Evolutionary conservation across 2,113 vertebrate genomes (phyloP).

Genomic region (Leptocoma aspasia): DNA sequence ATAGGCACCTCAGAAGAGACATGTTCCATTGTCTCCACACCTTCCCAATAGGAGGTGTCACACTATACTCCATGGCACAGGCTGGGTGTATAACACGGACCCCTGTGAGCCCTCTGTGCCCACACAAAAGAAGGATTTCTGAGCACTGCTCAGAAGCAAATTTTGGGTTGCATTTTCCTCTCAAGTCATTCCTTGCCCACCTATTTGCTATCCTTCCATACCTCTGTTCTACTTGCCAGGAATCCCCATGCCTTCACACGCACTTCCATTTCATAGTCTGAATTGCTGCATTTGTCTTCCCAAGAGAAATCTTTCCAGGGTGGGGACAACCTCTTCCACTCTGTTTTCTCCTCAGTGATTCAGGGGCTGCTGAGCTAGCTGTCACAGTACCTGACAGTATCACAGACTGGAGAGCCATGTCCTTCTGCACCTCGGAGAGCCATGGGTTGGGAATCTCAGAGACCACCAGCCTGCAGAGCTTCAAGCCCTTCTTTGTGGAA

Average conservation of each 20-base stretch:
- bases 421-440: conserved; percentile 77
- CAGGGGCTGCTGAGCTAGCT: conserved; percentile 69
- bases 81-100: neutral
- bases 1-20: neutral
- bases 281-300: neutral
- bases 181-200: neutral
- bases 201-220: neutral
- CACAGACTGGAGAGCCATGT: conserved; percentile 86
- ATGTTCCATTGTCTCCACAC: neutral
- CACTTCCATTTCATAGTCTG: neutral
- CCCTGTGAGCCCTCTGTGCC: neutral
- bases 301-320: neutral
- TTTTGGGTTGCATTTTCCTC: neutral
- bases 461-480: conserved; percentile 68
- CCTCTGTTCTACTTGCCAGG: neutral
- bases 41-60: neutral
- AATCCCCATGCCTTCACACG: neutral
- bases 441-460: conserved; percentile 83
- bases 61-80: neutral
- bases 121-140: neutral
- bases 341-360: conserved; percentile 56
- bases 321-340: neutral
- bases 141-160: neutral
- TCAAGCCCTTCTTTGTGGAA: conserved; percentile 90
- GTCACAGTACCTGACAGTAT: conserved; percentile 83